These are phyloP conservation scores for Melanitta fusca DNA, from an alignment of 2,797 vertebrate species.

Conservation along the genomic window DNA sequence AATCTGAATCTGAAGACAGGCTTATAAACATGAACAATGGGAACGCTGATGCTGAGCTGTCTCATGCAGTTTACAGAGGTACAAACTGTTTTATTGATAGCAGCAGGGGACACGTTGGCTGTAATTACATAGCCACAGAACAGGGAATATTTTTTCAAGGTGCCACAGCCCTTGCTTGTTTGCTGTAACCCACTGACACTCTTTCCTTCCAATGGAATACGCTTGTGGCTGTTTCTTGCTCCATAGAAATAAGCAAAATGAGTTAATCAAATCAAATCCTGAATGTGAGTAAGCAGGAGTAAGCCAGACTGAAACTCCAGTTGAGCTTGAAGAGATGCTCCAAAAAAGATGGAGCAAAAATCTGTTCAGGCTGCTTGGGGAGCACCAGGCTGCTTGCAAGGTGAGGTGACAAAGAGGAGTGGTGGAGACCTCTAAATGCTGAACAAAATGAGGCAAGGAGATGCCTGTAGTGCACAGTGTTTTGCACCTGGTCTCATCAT, in stretches of 20 bases:
- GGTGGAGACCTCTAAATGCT: not conserved
- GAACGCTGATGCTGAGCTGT: not conserved
- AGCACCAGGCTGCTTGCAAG: accelerated
- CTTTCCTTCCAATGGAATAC: accelerated
- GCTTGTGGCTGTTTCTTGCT: not conserved
- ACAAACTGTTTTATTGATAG: not conserved
- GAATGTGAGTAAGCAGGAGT: not conserved
- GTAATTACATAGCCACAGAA: not conserved
- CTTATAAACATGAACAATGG: not conserved
- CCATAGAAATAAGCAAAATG: not conserved
- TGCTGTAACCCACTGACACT: not conserved
- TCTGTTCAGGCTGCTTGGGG: not conserved
- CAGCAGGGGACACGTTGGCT: not conserved
- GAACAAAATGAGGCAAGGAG: not conserved
- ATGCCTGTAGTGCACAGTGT: not conserved
- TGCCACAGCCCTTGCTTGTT: not conserved
- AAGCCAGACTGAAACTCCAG: not conserved
- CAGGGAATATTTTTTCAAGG: not conserved
- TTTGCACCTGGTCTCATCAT: not conserved
- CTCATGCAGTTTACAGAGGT: not conserved
- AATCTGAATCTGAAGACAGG: not conserved
- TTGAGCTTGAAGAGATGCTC: accelerated
- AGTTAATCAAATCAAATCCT: not conserved
- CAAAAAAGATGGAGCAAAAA: not conserved
- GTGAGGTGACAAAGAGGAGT: not conserved